Conservation (phyloP, 2,113 vertebrate species). For the Acrocephalus arundinaceus region DNA sequence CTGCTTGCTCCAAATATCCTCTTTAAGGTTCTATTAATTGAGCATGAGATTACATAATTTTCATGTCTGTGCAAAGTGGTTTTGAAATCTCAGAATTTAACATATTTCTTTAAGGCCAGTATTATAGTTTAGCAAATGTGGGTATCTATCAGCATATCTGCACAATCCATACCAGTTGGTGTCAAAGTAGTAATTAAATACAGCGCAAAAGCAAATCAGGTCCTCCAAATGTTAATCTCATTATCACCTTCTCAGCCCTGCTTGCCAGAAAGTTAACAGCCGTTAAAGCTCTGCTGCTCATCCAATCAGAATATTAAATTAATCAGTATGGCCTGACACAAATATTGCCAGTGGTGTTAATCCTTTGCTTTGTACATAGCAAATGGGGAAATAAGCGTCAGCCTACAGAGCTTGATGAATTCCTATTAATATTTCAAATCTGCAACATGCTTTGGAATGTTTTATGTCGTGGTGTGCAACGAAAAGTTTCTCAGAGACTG, state of each 20-base stretch:
- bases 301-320: conserved; percentile 81
- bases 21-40: not conserved
- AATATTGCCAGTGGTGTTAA: conserved; percentile 65
- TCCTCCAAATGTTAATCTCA: conserved; percentile 79
- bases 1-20: not conserved
- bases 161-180: conserved; percentile 62
- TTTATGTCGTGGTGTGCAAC: not conserved
- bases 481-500: conserved; percentile 26
- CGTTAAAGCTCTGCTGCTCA: conserved; percentile 72
- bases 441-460: not conserved
- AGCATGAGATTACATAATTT: conserved; percentile 19
- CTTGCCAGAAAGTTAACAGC: conserved; percentile 81
- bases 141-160: conserved; percentile 48
- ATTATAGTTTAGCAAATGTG: conserved; percentile 33
- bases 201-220: conserved; percentile 72
- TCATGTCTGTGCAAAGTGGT: not conserved
- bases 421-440: conserved; percentile 46
- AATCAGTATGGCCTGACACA: conserved; percentile 67
- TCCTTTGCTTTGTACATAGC: conserved; percentile 52
- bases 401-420: not conserved
- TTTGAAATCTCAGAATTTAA: conserved; percentile 21
- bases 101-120: conserved; percentile 47
- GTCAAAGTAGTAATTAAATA: conserved; percentile 81
- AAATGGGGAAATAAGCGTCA: not conserved
- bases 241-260: conserved; percentile 74